These are phyloP conservation scores for Umimayanthus chanpuru DNA, from an alignment of 92 coral and sea anemone genomes.

Conservation along the genomic window DNA sequence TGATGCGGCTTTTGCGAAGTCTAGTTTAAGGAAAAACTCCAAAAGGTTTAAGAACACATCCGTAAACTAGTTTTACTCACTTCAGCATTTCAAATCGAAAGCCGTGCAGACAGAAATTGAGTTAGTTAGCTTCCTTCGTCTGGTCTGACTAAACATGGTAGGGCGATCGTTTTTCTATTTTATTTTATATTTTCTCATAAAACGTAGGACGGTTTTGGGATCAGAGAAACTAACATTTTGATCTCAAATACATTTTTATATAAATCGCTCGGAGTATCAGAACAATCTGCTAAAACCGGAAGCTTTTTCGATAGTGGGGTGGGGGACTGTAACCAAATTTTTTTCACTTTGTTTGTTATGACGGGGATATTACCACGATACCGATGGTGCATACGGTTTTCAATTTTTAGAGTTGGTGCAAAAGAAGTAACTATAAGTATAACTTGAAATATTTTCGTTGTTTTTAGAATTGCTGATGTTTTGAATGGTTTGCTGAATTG, in stretches of 20 bases:
- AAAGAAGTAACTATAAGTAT: no score
- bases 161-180: no score
- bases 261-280: not conserved
- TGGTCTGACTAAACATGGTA: not conserved
- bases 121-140: not conserved
- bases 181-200: no score
- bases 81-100: not conserved
- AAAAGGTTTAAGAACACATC: not conserved
- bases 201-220: no score
- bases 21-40: not conserved
- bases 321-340: not conserved
- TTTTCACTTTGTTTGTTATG: not conserved
- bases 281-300: not conserved
- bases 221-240: no score
- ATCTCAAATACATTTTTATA: not conserved
- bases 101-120: no score
- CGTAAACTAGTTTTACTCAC: not conserved
- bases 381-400: no score
- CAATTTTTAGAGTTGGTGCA: no score
- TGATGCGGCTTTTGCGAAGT: not conserved
- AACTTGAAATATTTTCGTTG: no score
- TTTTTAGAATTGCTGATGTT: no score
- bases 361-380: not conserved
- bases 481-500: no score
- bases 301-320: not conserved